phyloP scores from a whole-genome alignment of 2,888 invertebrate genomes.

The Dastarcus helophoroides region DNA sequence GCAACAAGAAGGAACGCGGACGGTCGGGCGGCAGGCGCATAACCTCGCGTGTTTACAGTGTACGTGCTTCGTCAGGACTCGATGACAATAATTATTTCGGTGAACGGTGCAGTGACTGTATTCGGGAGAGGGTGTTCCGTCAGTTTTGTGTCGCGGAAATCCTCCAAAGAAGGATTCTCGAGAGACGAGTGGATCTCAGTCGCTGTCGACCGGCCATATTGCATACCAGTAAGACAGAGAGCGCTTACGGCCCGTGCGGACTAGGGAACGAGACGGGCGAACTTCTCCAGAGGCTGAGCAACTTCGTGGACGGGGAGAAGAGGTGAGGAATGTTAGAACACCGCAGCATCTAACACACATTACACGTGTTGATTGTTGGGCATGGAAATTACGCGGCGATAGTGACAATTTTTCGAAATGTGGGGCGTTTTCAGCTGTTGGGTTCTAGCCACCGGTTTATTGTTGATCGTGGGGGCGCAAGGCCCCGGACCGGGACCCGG shows the following conservation, averaged over 20 bases:
- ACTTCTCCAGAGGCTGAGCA: constrained; percentile 35
- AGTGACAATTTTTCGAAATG: constrained; percentile 17
- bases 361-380: constrained; percentile 32
- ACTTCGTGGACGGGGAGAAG: constrained; percentile 34
- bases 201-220: constrained; percentile 36
- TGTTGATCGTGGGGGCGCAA: constrained; percentile 28
- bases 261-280: constrained; percentile 23
- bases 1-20: constrained; percentile 12
- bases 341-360: constrained; percentile 29
- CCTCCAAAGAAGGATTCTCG: not conserved
- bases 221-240: constrained; percentile 38
- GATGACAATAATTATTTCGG: no score
- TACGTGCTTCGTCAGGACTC: constrained; percentile 2
- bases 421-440: constrained; percentile 16
- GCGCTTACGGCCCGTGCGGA: constrained; percentile 19
- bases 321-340: constrained; percentile 37
- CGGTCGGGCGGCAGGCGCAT: not conserved
- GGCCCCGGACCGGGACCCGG: constrained; percentile 33
- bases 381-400: no score
- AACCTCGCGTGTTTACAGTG: not conserved
- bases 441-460: constrained; percentile 22
- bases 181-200: constrained; percentile 24
- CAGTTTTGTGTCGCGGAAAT: no score
- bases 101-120: no score
- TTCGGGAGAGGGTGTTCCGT: no score